These are phyloP conservation scores for Omphaloscelis lunosa DNA, from an alignment of 2,888 invertebrate genomes.

Conservation along the genomic window DNA sequence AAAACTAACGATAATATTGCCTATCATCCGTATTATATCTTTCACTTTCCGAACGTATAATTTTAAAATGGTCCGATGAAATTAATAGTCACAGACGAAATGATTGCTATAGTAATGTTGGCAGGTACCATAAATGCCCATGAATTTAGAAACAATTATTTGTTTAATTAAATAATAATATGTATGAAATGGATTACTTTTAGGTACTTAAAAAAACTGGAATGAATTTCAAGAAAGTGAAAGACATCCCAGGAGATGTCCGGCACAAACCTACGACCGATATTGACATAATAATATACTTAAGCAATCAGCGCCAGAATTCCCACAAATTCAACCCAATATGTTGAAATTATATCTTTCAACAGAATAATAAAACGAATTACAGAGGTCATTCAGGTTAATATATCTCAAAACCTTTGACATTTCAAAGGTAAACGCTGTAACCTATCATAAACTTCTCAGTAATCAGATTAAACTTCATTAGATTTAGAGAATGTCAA, in stretches of 20 bases:
- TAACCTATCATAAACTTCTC: slow-evolving; percentile 51
- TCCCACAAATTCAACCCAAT: slow-evolving; percentile 16
- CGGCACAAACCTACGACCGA: background rate
- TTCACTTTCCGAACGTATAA: background rate
- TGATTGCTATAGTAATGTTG: background rate
- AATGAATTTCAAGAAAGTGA: background rate
- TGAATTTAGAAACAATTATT: background rate
- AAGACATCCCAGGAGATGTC: background rate
- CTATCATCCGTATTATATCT: background rate
- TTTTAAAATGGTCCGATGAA: background rate
- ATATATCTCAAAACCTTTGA: slow-evolving; percentile 42
- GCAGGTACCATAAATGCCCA: background rate
- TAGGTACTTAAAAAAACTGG: background rate
- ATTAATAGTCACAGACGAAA: background rate
- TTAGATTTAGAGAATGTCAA: slow-evolving; percentile 58
- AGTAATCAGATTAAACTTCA: slow-evolving; percentile 45
- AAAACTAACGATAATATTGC: background rate
- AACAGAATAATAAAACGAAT: slow-evolving; percentile 23
- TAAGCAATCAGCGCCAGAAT: background rate
- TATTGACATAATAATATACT: background rate
- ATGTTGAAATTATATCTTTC: slow-evolving; percentile 20
- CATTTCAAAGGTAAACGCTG: slow-evolving; percentile 40
- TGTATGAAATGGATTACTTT: background rate
- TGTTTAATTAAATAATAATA: background rate
- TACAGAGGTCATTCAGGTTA: slow-evolving; percentile 21